phyloP scores from a whole-genome alignment of 2,888 invertebrate genomes.

The Nomada fabriciana region DNA sequence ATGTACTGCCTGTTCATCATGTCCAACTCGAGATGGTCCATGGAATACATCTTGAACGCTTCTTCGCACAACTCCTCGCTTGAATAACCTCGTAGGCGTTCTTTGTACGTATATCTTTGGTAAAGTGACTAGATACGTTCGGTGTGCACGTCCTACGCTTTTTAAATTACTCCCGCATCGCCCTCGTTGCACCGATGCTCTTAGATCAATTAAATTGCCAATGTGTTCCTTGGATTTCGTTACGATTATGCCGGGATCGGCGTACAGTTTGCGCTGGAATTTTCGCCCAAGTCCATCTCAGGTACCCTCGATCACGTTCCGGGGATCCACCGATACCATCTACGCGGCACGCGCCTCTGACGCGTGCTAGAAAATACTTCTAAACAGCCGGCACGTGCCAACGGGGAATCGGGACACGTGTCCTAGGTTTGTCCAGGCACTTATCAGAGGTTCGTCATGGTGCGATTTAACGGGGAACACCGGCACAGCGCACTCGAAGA shows the following conservation, averaged over 20 bases:
- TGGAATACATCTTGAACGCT: conserved; percentile 86
- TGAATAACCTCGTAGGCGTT: not conserved
- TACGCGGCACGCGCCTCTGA: conserved; percentile 61
- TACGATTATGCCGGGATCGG: conserved; percentile 7
- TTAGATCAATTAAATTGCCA: not conserved
- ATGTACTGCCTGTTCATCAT: conserved; percentile 89
- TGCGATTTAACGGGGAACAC: not conserved
- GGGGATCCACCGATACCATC: conserved; percentile 59
- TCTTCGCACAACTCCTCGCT: not conserved
- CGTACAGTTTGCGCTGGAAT: conserved; percentile 33
- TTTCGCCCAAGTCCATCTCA: conserved; percentile 11
- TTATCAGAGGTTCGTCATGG: conserved; percentile 44
- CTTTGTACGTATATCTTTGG: not conserved
- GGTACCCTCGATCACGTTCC: conserved; percentile 57
- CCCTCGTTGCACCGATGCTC: not conserved
- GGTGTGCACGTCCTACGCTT: not conserved
- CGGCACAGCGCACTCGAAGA: not conserved
- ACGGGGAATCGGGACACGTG: conserved; percentile 72
- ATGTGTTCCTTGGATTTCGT: too few relatives aligned
- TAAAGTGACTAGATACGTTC: conserved; percentile 44
- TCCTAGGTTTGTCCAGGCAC: conserved; percentile 59
- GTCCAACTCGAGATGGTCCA: conserved; percentile 89
- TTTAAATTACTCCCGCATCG: not conserved
- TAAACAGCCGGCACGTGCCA: conserved; percentile 79
- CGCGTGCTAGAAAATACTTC: conserved; percentile 72